phyloP scores from a whole-genome alignment of 2,797 vertebrate genomes.

The Momotus momota region DNA sequence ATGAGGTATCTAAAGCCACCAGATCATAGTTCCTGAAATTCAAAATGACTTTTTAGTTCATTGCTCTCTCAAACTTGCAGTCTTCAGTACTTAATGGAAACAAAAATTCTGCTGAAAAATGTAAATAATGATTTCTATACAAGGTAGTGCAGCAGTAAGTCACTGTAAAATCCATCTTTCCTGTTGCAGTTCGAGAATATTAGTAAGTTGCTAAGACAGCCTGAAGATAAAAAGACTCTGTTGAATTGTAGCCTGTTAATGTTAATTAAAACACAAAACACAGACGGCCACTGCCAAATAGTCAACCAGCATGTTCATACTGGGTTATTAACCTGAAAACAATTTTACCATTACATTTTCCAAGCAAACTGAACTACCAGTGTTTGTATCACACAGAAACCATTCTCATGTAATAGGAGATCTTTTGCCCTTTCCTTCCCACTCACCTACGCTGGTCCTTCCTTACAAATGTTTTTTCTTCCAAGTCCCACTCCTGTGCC shows the following conservation, averaged over 20 bases:
- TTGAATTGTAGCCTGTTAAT: neutral
- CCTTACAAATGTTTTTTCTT: conserved; percentile 89
- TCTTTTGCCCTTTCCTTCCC: neutral
- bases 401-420: rapidly evolving
- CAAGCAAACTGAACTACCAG: neutral
- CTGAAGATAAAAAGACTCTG: neutral
- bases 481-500: conserved; percentile 94
- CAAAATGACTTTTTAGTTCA: neutral
- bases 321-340: neutral
- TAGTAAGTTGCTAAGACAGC: neutral
- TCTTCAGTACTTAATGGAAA: neutral
- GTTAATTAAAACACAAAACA: neutral
- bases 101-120: neutral
- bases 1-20: neutral
- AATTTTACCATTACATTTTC: neutral
- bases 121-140: neutral
- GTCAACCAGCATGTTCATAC: neutral
- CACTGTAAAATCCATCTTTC: neutral
- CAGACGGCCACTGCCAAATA: neutral
- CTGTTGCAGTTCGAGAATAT: neutral
- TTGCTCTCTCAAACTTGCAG: neutral
- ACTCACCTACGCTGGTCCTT: conserved; percentile 93
- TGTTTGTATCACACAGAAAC: neutral
- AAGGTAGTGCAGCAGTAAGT: neutral
- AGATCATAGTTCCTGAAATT: neutral